These are phyloP conservation scores for Agrypnia vestita DNA, from an alignment of 1,140 invertebrate species.

Conservation along the genomic window DNA sequence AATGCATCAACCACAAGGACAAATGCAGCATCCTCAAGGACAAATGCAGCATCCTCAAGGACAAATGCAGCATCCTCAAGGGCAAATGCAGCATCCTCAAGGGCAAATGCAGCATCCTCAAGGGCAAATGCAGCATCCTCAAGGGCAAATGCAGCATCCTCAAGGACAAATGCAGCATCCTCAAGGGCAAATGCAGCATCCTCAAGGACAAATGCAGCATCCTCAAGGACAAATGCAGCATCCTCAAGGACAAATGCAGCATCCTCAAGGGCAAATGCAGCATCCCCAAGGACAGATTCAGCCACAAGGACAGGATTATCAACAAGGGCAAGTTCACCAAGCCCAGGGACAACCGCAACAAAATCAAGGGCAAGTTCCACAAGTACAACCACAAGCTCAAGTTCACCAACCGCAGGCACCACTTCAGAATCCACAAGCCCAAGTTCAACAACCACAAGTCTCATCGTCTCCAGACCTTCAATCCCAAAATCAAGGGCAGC, in stretches of 20 bases:
- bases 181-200: constrained; percentile 2
- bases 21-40: constrained; percentile 54
- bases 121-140: constrained; percentile 47
- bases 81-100: constrained; percentile 60
- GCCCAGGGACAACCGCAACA: constrained; percentile 59
- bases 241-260: constrained; percentile 53
- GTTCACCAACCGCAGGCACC: constrained; percentile 52
- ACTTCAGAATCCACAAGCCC: constrained; percentile 63
- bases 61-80: neutral
- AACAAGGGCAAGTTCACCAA: constrained; percentile 18
- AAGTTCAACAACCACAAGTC: constrained; percentile 60
- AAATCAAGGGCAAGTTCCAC: constrained; percentile 21
- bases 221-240: constrained; percentile 30
- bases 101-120: constrained; percentile 58
- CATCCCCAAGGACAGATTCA: constrained; percentile 61
- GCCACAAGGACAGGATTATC: no score
- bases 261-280: no score
- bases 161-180: constrained; percentile 53
- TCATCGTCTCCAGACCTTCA: constrained; percentile 1
- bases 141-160: constrained; percentile 61
- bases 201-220: constrained; percentile 59
- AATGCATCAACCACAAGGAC: constrained; percentile 43
- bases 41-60: constrained; percentile 53
- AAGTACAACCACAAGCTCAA: constrained; percentile 50
- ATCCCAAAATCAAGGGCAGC: constrained; percentile 41